These are phyloP conservation scores for Drosophila cardini DNA, from an alignment of 1,140 invertebrate genomes.

Conservation along the genomic window DNA sequence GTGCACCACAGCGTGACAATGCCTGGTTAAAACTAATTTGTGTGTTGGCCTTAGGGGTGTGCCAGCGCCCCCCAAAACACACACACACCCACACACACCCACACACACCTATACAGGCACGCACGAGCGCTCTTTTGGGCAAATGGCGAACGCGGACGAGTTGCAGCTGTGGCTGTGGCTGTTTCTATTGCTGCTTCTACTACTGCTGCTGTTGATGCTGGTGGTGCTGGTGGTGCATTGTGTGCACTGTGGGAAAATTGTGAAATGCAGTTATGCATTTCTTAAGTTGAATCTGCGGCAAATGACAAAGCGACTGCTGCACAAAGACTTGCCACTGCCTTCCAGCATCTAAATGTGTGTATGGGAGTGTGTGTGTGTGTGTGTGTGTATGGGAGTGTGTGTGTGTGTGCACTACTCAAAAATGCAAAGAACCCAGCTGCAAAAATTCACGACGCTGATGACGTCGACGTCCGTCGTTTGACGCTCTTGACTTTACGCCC, in stretches of 20 bases:
- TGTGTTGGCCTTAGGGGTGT: slow-evolving; percentile 50
- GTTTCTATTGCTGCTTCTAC: not conserved
- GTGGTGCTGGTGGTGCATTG: slow-evolving; percentile 49
- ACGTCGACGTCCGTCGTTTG: slow-evolving; percentile 51
- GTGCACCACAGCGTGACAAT: slow-evolving; percentile 74
- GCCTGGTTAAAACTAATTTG: slow-evolving; percentile 81
- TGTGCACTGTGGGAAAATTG: slow-evolving; percentile 57
- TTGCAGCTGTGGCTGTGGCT: not conserved
- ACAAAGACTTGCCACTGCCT: slow-evolving; percentile 33
- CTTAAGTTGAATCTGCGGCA: slow-evolving; percentile 77
- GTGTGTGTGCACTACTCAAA: slow-evolving; percentile 52
- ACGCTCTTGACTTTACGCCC: slow-evolving; percentile 33
- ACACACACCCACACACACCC: slow-evolving; percentile 39
- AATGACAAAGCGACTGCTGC: slow-evolving; percentile 65
- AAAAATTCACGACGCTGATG: slow-evolving; percentile 62
- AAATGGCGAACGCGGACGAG: slow-evolving; percentile 47
- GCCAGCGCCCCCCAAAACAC: not conserved
- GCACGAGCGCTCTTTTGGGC: slow-evolving; percentile 54
- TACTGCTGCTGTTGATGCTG: slow-evolving; percentile 13
- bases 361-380: slow-evolving; percentile 35
- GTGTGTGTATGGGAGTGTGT: slow-evolving; percentile 21
- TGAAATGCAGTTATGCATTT: slow-evolving; percentile 79
- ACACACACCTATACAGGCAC: slow-evolving; percentile 29
- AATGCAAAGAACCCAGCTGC: slow-evolving; percentile 62
- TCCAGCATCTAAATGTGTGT: slow-evolving; percentile 12